Conservation (phyloP, 2,888 invertebrate genomes). For the Platycnemis pennipes region DNA sequence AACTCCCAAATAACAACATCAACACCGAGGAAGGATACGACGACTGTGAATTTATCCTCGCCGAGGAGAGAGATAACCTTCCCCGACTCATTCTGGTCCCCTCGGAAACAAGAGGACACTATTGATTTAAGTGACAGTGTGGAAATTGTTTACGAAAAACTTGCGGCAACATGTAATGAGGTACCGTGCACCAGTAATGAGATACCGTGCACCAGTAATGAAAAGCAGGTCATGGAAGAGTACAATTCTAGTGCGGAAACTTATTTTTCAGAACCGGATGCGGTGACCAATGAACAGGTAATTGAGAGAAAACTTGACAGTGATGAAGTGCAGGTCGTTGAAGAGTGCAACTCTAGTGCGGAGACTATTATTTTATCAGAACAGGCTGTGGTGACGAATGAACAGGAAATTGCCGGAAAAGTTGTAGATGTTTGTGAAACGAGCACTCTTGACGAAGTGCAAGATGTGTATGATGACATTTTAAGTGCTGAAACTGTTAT, state of each 20-base stretch:
- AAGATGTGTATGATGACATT: background rate
- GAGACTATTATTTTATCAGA: background rate
- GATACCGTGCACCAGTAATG: background rate
- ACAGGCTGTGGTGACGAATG: background rate
- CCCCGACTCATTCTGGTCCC: background rate
- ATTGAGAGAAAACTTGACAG: background rate
- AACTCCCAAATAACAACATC: background rate
- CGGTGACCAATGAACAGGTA: background rate
- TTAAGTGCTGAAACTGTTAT: background rate
- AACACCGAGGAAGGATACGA: background rate
- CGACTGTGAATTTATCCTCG: background rate
- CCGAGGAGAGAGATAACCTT: background rate
- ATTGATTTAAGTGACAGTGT: background rate
- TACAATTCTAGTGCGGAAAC: background rate
- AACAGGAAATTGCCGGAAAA: background rate
- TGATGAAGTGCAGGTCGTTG: background rate
- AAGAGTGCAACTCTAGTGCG: constrained; percentile 1
- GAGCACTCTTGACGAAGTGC: background rate
- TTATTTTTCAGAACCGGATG: background rate
- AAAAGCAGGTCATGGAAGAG: background rate
- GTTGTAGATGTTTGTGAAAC: background rate
- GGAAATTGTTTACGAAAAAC: background rate
- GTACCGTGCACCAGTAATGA: background rate
- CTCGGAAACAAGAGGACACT: background rate
- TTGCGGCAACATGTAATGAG: background rate